Conservation (phyloP, 1,140 invertebrate genomes). For the Prorops nasuta region DNA sequence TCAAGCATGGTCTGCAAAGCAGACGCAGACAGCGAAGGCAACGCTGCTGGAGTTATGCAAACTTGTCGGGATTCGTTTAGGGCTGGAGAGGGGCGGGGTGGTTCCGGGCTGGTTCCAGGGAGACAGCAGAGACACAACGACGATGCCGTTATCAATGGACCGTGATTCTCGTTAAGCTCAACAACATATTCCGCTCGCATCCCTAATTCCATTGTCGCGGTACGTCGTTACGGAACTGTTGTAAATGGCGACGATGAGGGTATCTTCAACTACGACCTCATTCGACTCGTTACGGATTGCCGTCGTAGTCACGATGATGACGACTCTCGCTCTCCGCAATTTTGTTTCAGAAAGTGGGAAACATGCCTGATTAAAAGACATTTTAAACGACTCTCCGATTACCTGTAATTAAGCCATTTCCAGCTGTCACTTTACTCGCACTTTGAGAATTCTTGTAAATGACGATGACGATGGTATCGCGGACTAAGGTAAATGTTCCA, state of each 20-base stretch:
- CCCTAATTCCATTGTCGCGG: neutral
- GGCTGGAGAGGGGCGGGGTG: slow-evolving; percentile 12
- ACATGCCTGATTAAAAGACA: no score
- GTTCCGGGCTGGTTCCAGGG: neutral
- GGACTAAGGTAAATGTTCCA: no score
- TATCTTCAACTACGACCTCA: slow-evolving; percentile 1
- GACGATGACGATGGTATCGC: no score
- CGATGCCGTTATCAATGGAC: slow-evolving; percentile 17
- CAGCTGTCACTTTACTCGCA: neutral
- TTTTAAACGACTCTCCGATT: no score
- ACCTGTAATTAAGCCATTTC: no score
- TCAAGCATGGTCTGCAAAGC: neutral
- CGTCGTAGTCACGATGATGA: neutral
- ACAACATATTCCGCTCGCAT: slow-evolving; percentile 17
- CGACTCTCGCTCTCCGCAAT: neutral
- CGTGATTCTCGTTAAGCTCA: slow-evolving; percentile 21
- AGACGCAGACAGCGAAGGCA: slow-evolving; percentile 6
- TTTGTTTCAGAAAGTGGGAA: neutral
- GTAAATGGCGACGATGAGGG: neutral
- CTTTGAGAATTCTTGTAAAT: neutral
- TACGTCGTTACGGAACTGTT: neutral
- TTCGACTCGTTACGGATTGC: neutral
- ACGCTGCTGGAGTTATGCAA: slow-evolving; percentile 15
- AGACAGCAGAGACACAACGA: neutral
- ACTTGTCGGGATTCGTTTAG: slow-evolving; percentile 22